A percentile compares a stretch with the other conserved stretches of the same genome.
Evolutionary conservation across 2,113 vertebrate species (phyloP).

Genomic region (Entelurus aequoreus): DNA sequence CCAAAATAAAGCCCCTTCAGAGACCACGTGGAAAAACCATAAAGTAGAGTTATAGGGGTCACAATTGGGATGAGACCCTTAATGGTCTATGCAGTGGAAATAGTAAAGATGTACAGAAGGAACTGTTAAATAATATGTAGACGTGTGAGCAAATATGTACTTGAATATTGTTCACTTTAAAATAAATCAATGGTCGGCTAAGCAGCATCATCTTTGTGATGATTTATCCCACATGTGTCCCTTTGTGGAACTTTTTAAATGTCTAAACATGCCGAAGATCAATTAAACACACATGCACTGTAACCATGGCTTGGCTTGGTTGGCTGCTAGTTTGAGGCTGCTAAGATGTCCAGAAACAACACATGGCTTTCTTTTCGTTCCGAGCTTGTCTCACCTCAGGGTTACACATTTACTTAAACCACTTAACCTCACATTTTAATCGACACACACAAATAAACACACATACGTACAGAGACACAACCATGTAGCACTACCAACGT

Average conservation of each 20-base stretch:
- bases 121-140: constrained; percentile 9
- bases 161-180: neutral
- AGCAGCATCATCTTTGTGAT: constrained; percentile 1
- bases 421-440: constrained; percentile 46
- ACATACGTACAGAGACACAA: constrained; percentile 15
- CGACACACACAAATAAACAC: constrained; percentile 6
- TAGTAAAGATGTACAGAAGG: constrained; percentile 30
- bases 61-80: constrained; percentile 63
- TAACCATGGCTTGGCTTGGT: constrained; percentile 23
- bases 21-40: constrained; percentile 75
- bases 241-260: neutral
- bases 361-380: constrained; percentile 33
- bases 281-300: constrained; percentile 7
- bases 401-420: constrained; percentile 34
- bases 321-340: constrained; percentile 34
- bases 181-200: constrained; percentile 1
- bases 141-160: neutral
- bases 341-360: constrained; percentile 42
- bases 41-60: constrained; percentile 68
- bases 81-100: constrained; percentile 62
- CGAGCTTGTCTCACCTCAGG: constrained; percentile 35
- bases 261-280: constrained; percentile 4
- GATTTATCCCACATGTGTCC: constrained; percentile 12
- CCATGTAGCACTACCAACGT: constrained; percentile 13
- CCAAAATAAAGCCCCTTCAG: constrained; percentile 75